Conservation (phyloP, 2,797 vertebrate genomes). For the Lemur catta region DNA sequence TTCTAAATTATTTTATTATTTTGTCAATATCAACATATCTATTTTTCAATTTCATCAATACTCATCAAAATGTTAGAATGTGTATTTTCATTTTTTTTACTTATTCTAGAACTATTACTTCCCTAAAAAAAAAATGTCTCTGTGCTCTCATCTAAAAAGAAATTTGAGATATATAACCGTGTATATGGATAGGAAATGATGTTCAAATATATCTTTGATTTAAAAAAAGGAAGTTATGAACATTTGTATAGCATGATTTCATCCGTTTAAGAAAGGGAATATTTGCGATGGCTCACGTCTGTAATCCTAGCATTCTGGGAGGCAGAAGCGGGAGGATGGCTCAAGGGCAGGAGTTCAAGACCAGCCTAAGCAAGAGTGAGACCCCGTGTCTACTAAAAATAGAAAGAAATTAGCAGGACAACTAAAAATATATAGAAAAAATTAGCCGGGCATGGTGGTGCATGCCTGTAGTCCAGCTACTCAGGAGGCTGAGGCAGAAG, state of each 20-base stretch:
- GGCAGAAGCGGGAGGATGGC: no score
- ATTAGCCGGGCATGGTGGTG: no score
- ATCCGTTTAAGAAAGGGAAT: not conserved
- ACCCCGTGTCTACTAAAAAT: no score
- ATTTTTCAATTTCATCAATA: not conserved
- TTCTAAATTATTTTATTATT: not conserved
- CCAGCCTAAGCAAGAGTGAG: no score
- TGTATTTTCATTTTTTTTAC: not conserved
- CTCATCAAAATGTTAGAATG: not conserved
- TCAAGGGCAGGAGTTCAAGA: no score
- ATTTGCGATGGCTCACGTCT: not conserved
- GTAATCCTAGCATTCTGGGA: no score
- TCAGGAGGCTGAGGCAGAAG: no score
- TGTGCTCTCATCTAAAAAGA: not conserved
- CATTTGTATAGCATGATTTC: not conserved
- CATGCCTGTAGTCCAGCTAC: no score
- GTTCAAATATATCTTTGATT: not conserved
- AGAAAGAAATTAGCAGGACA: no score
- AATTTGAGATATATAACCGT: not conserved
- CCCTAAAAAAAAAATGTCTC: not conserved
- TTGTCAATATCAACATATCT: not conserved
- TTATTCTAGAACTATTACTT: not conserved
- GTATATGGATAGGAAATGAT: not conserved
- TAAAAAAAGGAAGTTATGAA: not conserved
- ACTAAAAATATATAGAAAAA: no score